Base-by-base conservation (phyloP, 37 sponge, comb jelly and placozoan genomes). In the Theonella swinhoei region DNA sequence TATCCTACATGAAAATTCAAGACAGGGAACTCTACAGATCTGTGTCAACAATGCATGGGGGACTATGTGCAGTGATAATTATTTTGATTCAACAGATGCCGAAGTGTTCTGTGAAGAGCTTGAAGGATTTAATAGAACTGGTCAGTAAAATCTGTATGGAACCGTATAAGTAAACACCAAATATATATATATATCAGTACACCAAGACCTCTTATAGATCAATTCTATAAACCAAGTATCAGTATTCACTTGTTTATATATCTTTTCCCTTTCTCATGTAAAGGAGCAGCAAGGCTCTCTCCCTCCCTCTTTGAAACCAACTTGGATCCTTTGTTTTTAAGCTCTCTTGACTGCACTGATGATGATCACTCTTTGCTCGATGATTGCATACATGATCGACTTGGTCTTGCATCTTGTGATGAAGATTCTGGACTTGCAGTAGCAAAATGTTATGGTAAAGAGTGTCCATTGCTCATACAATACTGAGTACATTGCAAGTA, bases 1-100 rank as follows among this genome's bases (percentile, higher is more conserved):
- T 3, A 34, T 37, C 32, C 14, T 14, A 17, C 25, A 72, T 23
- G 34, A 7, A 1, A 40, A 59, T 24, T 67, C 41, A 3, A 47
- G 34, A 23, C 70, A 77, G 37, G 85, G 85, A 28, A 77, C 72
- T 62, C 72, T 86, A 25, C 79, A 86, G 38, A 63, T 86, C 11
- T 86, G 87, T 42, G 73, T 86, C 33, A 86, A 86, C 80, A 79
- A 86, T 70, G 87, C 87, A 42, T 86, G 87, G 87, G 87, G 87
- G 2, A 79, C 87, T 32, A 66, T 86, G 25, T 86, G 87, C 62
- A 47, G 54, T 47, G 31, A 42, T 39, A 42, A 60, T 40, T 40
- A 17, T 20, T 79, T 86, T 64, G 58, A 28, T 7, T 2, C 30
- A 39, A 68, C 38, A 23, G 87, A 86, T 79, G 87, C 80, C 42